Evolutionary conservation across 2,888 invertebrate species (phyloP), one percentile per base, ranked within the genome.

Genomic region (Galerucella calmariensis): DNA sequence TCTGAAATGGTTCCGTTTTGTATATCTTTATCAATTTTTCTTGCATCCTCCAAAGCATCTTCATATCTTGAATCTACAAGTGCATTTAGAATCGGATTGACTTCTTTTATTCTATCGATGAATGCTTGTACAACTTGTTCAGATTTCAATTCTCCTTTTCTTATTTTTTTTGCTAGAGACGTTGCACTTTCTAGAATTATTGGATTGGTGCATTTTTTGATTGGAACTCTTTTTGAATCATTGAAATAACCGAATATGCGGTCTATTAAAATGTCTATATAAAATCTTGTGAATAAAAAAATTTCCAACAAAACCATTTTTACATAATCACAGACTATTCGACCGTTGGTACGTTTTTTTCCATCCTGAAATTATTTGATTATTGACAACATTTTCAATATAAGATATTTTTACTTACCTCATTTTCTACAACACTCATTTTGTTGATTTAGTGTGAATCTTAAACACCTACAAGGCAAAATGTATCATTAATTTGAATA

Each of bases 11-110:
- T 84, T 0, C 91, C 91, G 61, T 86, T 88, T 44, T 89, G 89
- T 35, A 97, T 90, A 70, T 91, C 88, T 63, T 88, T 86, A 86
- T 98, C 97, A 6, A 96, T 90, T 75, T 89, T 88, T 74, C 89
- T 89, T 0, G 97, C 97, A 82, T 97, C 95, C 65, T 91, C 87
- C 0, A 97, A 83, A 0, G 97, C 97, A 3, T 90, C 92, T 10
- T 91, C 89, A 84, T 92, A 97, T 69, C 96, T 90, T 53, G 95
- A 91, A 81, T 95, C 95, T 0, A 96, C 94, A 0, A 97, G 90
- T 0, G 96, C 94, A 87, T 97, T 97, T 59, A 97, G 82, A 14
- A 93, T 85, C 0, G 90, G 89, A 86, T 97, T 96, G 0, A 91
- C 90, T 83, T 91, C 90, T 78, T 92, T 91, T 66, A 96, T 95